These are phyloP conservation scores for Drosophila bocki DNA, from an alignment of 1,140 invertebrate species.

Conservation along the genomic window DNA sequence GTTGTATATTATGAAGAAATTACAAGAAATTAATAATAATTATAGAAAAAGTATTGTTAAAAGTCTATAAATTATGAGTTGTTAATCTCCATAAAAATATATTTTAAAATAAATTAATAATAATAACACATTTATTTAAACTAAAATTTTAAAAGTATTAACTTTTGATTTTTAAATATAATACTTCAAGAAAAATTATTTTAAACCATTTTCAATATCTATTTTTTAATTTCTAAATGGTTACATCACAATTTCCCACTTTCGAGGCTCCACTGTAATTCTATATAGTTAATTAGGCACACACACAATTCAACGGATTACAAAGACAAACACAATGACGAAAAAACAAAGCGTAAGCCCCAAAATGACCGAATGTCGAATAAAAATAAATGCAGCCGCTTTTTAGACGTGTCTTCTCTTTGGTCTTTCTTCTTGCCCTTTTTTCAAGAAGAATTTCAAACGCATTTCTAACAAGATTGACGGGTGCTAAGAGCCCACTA, in stretches of 20 bases:
- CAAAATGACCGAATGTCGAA: conserved; percentile 59
- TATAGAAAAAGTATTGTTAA: too few species aligned
- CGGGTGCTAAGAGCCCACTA: conserved; percentile 24
- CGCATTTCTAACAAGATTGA: conserved; percentile 65
- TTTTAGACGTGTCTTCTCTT: conserved; percentile 10
- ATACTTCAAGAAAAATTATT: too few species aligned
- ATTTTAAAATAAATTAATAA: background rate
- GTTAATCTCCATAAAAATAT: background rate
- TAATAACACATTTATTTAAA: background rate
- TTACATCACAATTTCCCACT: background rate
- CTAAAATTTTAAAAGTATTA: background rate
- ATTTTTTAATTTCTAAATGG: too few species aligned
- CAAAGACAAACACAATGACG: conserved; percentile 30
- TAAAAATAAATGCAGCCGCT: conserved; percentile 64
- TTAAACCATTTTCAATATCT: too few species aligned
- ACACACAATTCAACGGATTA: conserved; percentile 19
- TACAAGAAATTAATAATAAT: too few species aligned
- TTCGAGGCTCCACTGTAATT: conserved; percentile 17
- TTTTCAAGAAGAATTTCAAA: conserved; percentile 45
- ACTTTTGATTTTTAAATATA: background rate
- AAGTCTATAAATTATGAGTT: too few species aligned
- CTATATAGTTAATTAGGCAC: conserved; percentile 53
- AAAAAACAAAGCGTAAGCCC: conserved; percentile 56
- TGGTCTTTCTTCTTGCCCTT: conserved; percentile 36
- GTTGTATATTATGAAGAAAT: too few species aligned